phyloP scores from a whole-genome alignment of 2,113 vertebrate species.

The Orcinus orca region DNA sequence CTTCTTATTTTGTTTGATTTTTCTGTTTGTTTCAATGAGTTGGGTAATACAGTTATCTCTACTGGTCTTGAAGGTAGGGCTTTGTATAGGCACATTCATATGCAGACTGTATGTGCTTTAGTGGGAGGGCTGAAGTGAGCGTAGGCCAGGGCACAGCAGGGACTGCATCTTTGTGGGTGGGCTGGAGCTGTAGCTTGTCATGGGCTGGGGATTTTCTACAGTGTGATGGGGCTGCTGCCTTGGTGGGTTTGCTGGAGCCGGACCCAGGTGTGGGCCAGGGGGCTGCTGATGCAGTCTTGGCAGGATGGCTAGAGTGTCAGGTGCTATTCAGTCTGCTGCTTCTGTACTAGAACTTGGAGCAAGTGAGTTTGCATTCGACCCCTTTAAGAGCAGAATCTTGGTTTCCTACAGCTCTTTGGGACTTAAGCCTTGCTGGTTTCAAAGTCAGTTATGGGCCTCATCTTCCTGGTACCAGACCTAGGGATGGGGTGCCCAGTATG shows the following conservation, averaged over 20 bases:
- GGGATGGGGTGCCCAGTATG: background rate
- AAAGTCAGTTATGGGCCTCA: background rate
- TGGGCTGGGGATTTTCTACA: background rate
- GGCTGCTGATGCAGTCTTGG: background rate
- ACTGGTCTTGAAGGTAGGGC: background rate
- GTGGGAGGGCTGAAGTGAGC: background rate
- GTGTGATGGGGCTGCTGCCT: background rate
- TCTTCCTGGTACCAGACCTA: background rate
- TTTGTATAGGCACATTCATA: background rate
- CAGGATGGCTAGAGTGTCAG: background rate
- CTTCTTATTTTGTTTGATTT: background rate
- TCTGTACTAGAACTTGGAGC: background rate
- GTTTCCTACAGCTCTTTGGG: background rate
- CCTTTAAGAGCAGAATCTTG: background rate
- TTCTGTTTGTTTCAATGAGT: background rate
- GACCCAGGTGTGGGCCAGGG: background rate
- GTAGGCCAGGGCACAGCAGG: background rate
- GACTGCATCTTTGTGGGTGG: background rate
- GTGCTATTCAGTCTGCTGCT: background rate
- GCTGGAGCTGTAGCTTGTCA: background rate
- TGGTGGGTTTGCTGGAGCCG: background rate
- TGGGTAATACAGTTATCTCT: background rate
- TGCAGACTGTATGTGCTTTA: background rate
- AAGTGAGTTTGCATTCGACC: background rate
- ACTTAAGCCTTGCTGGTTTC: background rate